These are phyloP conservation scores for Lepas anatifera DNA, from an alignment of 2,888 invertebrate species.

Conservation along the genomic window DNA sequence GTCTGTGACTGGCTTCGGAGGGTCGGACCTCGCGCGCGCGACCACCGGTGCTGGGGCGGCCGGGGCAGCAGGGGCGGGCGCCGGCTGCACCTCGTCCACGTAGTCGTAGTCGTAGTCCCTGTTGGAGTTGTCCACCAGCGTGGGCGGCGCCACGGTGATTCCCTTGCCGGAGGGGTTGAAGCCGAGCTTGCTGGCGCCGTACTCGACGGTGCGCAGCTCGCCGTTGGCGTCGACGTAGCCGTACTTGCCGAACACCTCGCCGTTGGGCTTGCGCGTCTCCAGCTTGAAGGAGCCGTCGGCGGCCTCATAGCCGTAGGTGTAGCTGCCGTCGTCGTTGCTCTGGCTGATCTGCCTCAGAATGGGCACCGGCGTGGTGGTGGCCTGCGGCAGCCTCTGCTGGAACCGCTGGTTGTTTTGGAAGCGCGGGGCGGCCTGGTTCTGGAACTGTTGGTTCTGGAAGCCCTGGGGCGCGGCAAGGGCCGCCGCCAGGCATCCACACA, in stretches of 20 bases:
- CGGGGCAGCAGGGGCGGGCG: background rate
- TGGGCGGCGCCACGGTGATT: background rate
- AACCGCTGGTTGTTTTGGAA: background rate
- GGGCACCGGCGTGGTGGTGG: slow-evolving; percentile 20
- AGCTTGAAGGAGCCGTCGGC: slow-evolving; percentile 72
- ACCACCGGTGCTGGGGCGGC: background rate
- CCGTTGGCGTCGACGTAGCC: slow-evolving; percentile 55
- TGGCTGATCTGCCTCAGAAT: slow-evolving; percentile 65
- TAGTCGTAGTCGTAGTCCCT: background rate
- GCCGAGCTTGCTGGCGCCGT: slow-evolving; percentile 42
- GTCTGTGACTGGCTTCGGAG: background rate
- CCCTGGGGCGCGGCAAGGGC: background rate
- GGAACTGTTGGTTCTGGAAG: background rate
- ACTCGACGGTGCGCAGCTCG: slow-evolving; percentile 64
- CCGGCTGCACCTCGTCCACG: background rate
- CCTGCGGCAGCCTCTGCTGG: background rate
- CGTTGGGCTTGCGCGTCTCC: slow-evolving; percentile 25
- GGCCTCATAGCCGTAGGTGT: slow-evolving; percentile 72
- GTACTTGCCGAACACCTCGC: slow-evolving; percentile 42
- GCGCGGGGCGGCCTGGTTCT: background rate
- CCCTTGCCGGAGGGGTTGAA: slow-evolving; percentile 29
- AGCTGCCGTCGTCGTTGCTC: slow-evolving; percentile 69
- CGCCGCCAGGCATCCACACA: background rate
- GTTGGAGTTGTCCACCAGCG: background rate
- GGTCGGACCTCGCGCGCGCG: background rate